A percentile compares a stretch with the other conserved stretches of the same genome.
Conservation (phyloP, 2,113 vertebrate genomes). For the Melospiza georgiana region DNA sequence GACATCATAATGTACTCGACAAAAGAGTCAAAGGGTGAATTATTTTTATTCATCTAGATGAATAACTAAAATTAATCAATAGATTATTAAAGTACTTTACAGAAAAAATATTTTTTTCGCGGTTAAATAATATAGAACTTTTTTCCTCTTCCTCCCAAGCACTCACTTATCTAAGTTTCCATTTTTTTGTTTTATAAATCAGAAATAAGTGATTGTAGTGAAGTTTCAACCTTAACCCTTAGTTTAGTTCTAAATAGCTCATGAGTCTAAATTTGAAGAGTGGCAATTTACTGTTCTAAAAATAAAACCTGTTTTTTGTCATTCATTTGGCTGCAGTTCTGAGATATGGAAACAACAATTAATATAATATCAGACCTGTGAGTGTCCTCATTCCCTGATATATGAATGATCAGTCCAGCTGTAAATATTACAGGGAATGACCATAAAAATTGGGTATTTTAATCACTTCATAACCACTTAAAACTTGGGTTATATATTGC, state of each 20-base stretch:
- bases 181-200: background rate
- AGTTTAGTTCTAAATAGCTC: background rate
- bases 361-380: background rate
- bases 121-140: background rate
- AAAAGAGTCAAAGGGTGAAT: background rate
- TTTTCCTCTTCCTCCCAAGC: background rate
- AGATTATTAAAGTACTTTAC: background rate
- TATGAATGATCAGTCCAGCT: background rate
- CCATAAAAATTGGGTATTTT: background rate
- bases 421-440: background rate
- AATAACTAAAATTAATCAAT: background rate
- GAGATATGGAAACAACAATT: background rate
- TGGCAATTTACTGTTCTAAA: background rate
- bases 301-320: background rate
- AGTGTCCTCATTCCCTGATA: background rate
- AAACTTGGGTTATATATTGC: background rate
- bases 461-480: background rate
- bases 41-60: background rate
- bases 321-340: background rate
- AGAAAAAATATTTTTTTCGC: background rate
- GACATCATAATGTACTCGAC: background rate
- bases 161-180: background rate
- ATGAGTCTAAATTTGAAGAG: background rate
- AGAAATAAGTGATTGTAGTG: background rate
- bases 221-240: background rate